These are phyloP conservation scores for Etheostoma spectabile DNA, from an alignment of 2,113 vertebrate genomes.

Conservation along the genomic window DNA sequence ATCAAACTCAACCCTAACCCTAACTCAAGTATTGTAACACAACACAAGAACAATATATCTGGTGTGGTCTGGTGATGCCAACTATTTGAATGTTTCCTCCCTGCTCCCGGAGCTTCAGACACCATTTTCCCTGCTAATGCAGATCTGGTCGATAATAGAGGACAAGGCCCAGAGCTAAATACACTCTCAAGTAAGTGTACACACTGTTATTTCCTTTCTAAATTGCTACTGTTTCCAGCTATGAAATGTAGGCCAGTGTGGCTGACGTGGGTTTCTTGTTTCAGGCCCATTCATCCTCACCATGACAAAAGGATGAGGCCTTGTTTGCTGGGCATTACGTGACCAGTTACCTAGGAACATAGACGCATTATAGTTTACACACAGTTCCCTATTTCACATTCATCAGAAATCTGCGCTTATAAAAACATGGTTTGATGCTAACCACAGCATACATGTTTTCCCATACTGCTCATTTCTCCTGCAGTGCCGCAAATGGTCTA, in stretches of 20 bases:
- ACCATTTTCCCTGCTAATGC: slow-evolving; percentile 68
- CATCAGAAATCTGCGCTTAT: neutral
- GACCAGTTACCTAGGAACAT: slow-evolving; percentile 1
- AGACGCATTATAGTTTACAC: neutral
- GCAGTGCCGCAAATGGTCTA: slow-evolving; percentile 1
- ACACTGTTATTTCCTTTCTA: slow-evolving; percentile 53
- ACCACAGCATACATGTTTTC: slow-evolving; percentile 21
- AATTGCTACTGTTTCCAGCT: slow-evolving; percentile 28
- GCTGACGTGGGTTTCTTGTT: slow-evolving; percentile 56
- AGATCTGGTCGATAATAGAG: slow-evolving; percentile 58
- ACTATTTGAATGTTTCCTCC: slow-evolving; percentile 45
- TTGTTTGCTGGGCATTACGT: neutral
- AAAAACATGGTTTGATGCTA: neutral
- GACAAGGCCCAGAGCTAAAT: slow-evolving; percentile 58
- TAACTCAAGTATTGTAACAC: neutral
- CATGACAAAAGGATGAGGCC: slow-evolving; percentile 36
- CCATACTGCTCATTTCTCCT: slow-evolving; percentile 15
- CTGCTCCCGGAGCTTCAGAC: slow-evolving; percentile 50
- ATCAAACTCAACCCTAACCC: neutral
- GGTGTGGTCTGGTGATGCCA: slow-evolving; percentile 41
- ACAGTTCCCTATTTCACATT: neutral
- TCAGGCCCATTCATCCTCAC: slow-evolving; percentile 27
- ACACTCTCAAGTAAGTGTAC: slow-evolving; percentile 55
- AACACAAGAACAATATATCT: slow-evolving; percentile 21
- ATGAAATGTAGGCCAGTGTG: slow-evolving; percentile 61